Evolutionary conservation across 2,113 vertebrate species (phyloP).

Genomic region (Psettodes erumei): DNA sequence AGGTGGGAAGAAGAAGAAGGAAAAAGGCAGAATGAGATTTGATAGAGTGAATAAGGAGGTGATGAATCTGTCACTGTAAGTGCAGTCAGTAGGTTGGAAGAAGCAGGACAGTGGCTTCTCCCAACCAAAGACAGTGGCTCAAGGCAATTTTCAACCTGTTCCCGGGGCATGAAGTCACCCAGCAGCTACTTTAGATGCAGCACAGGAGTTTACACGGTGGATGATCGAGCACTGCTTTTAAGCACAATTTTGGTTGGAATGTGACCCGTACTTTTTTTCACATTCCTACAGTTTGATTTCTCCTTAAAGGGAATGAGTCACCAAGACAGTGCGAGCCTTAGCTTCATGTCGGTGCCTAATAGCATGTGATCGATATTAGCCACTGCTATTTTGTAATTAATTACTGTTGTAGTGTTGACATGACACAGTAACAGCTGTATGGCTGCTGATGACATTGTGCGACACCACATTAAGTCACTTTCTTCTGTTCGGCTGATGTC

Average conservation of each 20-base stretch:
- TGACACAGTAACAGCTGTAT: background rate
- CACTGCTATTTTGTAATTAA: background rate
- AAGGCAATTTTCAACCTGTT: background rate
- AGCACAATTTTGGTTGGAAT: background rate
- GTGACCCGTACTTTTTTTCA: background rate
- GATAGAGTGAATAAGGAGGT: background rate
- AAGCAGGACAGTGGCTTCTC: no score
- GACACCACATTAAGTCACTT: conserved; percentile 2
- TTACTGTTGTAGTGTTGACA: background rate
- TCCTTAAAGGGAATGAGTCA: background rate
- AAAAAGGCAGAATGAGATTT: background rate
- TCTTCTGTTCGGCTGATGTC: background rate
- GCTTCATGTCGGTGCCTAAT: background rate
- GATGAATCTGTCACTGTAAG: background rate
- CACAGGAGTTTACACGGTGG: background rate
- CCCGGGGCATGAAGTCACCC: no score
- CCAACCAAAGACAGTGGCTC: no score
- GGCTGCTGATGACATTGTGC: background rate
- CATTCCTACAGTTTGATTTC: background rate
- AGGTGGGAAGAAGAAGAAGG: background rate
- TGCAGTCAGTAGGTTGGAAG: background rate
- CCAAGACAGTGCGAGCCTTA: background rate
- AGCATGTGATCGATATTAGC: background rate
- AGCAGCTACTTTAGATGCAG: background rate
- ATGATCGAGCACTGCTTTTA: background rate